Base-by-base conservation (phyloP, 2,113 vertebrate species). In the Zootoca vivipara region DNA sequence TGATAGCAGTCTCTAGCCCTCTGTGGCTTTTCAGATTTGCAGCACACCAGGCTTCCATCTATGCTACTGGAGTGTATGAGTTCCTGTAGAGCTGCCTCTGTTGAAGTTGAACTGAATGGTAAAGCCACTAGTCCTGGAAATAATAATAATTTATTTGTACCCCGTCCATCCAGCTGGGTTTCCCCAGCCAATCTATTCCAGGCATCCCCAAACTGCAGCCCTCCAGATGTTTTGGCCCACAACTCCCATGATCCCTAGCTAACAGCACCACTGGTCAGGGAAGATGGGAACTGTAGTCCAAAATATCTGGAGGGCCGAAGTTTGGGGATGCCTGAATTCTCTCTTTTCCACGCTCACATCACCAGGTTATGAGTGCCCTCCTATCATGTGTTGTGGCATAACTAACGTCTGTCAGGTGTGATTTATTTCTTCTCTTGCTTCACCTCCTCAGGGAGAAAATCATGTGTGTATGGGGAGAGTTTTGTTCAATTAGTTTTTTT, bases 371-470 rank as follows among this genome's bases (percentile, higher is more conserved):
- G 58, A 82, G 30, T 35, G 72, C 72, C 56, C 12, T 46, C 56
- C 69, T 88, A 82, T 77, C 30, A 35, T 65, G 28, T 77, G 58
- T 64, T 77, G 58, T 88, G 80, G 38, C 6, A 4, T 77, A 70
- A 88, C 70, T 88, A 75, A 88, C 56, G 35, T 88, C 77, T 80
- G 65, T 87, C 85, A 80, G n/a, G 52, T 87, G 72, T 88, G 70
- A 88, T 82, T 89, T 28, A 22, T 82, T 90, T 90, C 24, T n/a
- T 91, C 16, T 18, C 87, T 90, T 72, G 84, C 87, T 74, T 81
- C 64, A 79, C 74, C n/a, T 92, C 62, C 75, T 82, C 85, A 20
- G 42, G 42, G 77, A 52, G 64, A 58, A 70, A 46, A 87, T 62
- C 77, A 56, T 70, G 22, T 9, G 2, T 80, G 77, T 65, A 69